Percentiles rank a stretch among this genome's conserved stretches.
These are phyloP conservation scores for Takifugu rubripes DNA, from an alignment of 2,797 vertebrate species.

Conservation along the genomic window DNA sequence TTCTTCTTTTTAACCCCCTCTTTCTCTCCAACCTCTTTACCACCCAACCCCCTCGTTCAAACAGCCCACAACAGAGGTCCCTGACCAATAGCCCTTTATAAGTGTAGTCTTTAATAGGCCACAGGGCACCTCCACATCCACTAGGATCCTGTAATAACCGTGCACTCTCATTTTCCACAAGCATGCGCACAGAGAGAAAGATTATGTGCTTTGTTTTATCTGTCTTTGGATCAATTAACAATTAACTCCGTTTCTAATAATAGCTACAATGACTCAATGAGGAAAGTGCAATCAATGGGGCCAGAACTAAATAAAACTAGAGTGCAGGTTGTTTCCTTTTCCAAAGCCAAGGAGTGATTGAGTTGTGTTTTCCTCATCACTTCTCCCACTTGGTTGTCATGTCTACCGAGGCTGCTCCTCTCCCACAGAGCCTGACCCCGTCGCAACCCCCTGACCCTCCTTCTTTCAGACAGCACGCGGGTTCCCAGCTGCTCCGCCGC, in stretches of 20 bases:
- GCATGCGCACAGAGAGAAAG: slow-evolving; percentile 20
- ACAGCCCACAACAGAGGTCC: slow-evolving; percentile 46
- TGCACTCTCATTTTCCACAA: slow-evolving; percentile 57
- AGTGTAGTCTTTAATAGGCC: slow-evolving; percentile 66
- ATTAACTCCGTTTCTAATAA: slow-evolving; percentile 61
- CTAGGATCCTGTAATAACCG: slow-evolving; percentile 72
- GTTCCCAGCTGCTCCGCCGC: slow-evolving; percentile 41
- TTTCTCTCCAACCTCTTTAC: slow-evolving; percentile 18
- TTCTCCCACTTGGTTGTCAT: slow-evolving; percentile 26
- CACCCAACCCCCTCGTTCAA: slow-evolving; percentile 17
- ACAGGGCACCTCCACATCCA: slow-evolving; percentile 61
- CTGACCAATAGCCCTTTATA: slow-evolving; percentile 58
- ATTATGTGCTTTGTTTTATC: slow-evolving; percentile 58
- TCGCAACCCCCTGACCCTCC: slow-evolving; percentile 66
- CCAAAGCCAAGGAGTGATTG: slow-evolving; percentile 19
- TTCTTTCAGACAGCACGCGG: slow-evolving; percentile 52
- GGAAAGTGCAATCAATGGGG: slow-evolving; percentile 8
- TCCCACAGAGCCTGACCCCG: slow-evolving; percentile 68
- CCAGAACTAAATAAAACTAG: slow-evolving; percentile 42
- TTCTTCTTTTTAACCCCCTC: slow-evolving; percentile 14
- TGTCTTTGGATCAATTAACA: slow-evolving; percentile 67
- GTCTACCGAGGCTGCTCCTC: slow-evolving; percentile 47
- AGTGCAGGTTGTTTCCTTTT: slow-evolving; percentile 29
- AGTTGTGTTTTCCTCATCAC: slow-evolving; percentile 17
- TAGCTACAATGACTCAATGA: slow-evolving; percentile 30